Base-by-base conservation (phyloP, 2,888 invertebrate genomes). In the Scrobipalpa atriplicella region DNA sequence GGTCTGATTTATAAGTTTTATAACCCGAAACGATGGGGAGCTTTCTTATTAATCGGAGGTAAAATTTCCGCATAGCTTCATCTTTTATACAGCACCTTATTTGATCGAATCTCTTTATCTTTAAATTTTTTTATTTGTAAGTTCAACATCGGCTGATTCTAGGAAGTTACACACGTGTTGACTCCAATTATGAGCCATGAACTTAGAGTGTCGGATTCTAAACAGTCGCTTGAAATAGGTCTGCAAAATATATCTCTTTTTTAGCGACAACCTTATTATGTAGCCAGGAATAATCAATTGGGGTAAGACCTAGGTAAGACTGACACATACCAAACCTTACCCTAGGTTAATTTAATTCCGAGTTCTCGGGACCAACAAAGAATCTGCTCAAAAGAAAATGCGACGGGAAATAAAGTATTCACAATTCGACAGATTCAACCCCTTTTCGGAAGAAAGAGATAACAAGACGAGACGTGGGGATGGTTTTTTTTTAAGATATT, bases 331-430 rank as follows among this genome's bases (percentile, higher is more conserved):
- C 52, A 36, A 58, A 47, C 36, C 36, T 13, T 13, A 47, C 36
- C 36, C 11, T 13, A 66, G 66, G 62, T 58, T 60, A 67, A 67
- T 67, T 64, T 56, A 51, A 67, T 67, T 60, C 64, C 41, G 39
- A 7, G 62, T 10, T 18, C 43, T 21, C 21, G 43, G 51, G 62
- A 16, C 16, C 63, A 51, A 63, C 62, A 52, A 54, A 39, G 54
- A 43, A 11, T 64, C 18, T 56, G 41, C 39, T 21, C 41, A 64
- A 64, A 41, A 64, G 64, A 56, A 63, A 63, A 63, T 51, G 54
- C 13, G 29, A 43, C 52, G 19, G 18, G 39, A 56, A 56, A 64
- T 64, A 64, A 64, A 64, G 56, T 56, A 56, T 64, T 64, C 64
- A 64, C 41, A 21, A 64, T 64, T 64, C 41, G 56, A 39, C 64